A percentile compares a stretch with the other conserved stretches of the same genome.
These are phyloP conservation scores for Ligdia adustata DNA, from an alignment of 2,888 invertebrate species.

Conservation along the genomic window DNA sequence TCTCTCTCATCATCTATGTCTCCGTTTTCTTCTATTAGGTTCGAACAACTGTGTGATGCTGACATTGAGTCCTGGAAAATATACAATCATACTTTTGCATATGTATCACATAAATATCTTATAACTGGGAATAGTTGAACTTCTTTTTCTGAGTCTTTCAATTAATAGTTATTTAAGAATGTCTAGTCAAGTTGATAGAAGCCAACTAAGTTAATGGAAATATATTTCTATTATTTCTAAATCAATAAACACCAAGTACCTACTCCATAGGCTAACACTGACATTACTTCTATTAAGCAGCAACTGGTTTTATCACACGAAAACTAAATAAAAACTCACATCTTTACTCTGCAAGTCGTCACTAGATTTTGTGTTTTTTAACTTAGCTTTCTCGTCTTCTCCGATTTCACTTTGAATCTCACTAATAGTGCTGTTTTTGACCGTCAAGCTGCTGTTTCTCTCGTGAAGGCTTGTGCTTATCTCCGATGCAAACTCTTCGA, in stretches of 20 bases:
- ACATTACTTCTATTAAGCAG: too few relatives aligned
- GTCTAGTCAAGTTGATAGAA: too few relatives aligned
- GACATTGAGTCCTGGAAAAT: constrained; percentile 59
- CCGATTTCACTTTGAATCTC: constrained; percentile 84
- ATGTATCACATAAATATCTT: too few relatives aligned
- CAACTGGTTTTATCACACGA: too few relatives aligned
- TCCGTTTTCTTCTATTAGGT: constrained; percentile 64
- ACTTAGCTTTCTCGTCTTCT: constrained; percentile 57
- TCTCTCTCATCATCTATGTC: constrained; percentile 71
- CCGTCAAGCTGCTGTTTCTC: constrained; percentile 67
- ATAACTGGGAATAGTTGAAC: too few relatives aligned
- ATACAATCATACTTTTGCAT: too few relatives aligned
- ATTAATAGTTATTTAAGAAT: too few relatives aligned
- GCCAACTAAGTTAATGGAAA: too few relatives aligned
- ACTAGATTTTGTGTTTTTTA: constrained; percentile 64
- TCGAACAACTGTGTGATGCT: constrained; percentile 67
- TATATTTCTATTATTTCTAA: too few relatives aligned
- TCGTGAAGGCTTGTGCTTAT: constrained; percentile 87
- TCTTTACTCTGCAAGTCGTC: constrained; percentile 72
- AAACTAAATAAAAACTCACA: constrained; percentile 47
- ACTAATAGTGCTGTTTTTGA: constrained; percentile 83
- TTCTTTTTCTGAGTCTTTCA: too few relatives aligned
- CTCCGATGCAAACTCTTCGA: constrained; percentile 87
- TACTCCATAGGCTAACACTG: too few relatives aligned
- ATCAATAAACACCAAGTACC: too few relatives aligned